phyloP scores from a whole-genome alignment of 2,113 vertebrate species.

The Notarius lentiginosus region DNA sequence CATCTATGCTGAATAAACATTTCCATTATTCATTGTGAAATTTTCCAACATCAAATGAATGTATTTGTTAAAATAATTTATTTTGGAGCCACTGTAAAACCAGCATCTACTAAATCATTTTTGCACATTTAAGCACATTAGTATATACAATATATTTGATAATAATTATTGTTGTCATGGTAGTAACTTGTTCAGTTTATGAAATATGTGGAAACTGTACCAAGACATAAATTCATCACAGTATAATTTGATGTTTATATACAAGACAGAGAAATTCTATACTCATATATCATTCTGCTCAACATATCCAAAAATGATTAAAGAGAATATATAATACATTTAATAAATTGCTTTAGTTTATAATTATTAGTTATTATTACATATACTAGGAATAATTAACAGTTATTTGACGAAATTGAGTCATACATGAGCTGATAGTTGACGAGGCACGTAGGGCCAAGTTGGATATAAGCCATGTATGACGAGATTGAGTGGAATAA shows the following conservation, averaged over 20 bases:
- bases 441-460: too few species aligned
- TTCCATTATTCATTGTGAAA: not conserved
- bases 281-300: not conserved
- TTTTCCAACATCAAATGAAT: not conserved
- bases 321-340: not conserved
- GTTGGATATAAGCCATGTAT: too few species aligned
- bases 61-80: not conserved
- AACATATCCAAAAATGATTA: not conserved
- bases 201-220: not conserved
- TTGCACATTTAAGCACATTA: not conserved
- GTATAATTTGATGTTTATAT: not conserved
- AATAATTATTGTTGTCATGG: not conserved
- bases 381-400: not conserved
- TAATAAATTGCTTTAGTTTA: not conserved
- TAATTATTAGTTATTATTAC: not conserved
- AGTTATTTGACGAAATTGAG: too few species aligned
- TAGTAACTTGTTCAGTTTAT: not conserved
- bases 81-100: not conserved
- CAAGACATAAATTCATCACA: constrained; percentile 17
- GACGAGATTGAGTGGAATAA: too few species aligned
- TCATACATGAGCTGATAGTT: too few species aligned
- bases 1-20: not conserved
- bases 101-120: not conserved
- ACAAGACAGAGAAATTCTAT: not conserved
- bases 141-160: not conserved